Evolutionary conservation across 2,113 vertebrate genomes (phyloP).

Genomic region (Aegotheles bennettii): DNA sequence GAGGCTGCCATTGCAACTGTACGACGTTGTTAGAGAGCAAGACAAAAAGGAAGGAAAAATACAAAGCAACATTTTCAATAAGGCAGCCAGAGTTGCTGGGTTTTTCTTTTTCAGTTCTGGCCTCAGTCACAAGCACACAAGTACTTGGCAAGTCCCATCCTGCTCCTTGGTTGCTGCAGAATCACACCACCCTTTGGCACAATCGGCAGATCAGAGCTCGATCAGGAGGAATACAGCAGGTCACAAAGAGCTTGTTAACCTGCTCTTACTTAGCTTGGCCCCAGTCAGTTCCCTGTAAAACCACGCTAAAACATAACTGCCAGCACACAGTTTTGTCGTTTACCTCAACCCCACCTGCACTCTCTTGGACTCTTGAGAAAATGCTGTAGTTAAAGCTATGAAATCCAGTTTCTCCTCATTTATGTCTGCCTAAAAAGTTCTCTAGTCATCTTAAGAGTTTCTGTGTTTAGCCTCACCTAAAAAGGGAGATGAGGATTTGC

Average conservation of each 20-base stretch:
- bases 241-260: not conserved
- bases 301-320: not conserved
- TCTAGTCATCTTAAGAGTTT: not conserved
- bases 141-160: conserved; percentile 45
- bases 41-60: not conserved
- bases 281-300: not conserved
- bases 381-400: not conserved
- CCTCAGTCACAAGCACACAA: not conserved
- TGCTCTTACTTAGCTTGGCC: not conserved
- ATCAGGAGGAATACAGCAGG: not conserved
- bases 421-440: not conserved
- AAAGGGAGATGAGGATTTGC: not conserved
- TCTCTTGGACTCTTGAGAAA: not conserved
- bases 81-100: not conserved
- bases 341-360: not conserved
- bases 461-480: not conserved
- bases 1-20: not conserved
- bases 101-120: not conserved
- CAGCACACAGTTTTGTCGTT: not conserved
- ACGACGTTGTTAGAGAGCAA: not conserved
- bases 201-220: not conserved
- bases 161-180: conserved; percentile 31
- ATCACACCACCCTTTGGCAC: conserved; percentile 33
- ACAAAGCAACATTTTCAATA: conserved; percentile 21
- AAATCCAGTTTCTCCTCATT: not conserved